phyloP scores from a whole-genome alignment of 2,888 invertebrate genomes.

The Oligia strigilis region DNA sequence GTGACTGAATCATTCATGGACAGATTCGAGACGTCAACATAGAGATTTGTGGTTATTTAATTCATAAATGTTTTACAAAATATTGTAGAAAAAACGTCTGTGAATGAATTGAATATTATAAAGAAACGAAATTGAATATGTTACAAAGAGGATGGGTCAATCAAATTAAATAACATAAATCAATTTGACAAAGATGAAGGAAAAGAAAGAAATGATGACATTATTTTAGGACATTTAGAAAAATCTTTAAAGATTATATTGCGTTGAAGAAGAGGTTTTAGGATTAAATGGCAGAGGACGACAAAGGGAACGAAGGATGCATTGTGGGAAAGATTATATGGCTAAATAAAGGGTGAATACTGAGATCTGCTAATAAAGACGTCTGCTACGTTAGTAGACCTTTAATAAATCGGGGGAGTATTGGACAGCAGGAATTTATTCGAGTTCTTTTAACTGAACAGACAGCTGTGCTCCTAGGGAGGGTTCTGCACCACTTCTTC shows the following conservation, averaged over 20 bases:
- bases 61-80: conserved; percentile 53
- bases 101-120: conserved; percentile 29
- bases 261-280: background rate
- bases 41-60: conserved; percentile 59
- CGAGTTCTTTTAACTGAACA: background rate
- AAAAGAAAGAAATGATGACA: conserved; percentile 5
- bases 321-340: background rate
- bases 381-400: background rate
- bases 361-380: background rate
- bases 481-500: background rate
- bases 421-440: background rate
- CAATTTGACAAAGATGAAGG: conserved; percentile 4
- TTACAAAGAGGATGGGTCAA: conserved; percentile 45
- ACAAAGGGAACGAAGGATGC: background rate
- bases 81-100: background rate
- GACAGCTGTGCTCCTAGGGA: background rate
- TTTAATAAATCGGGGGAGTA: too few species aligned
- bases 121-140: conserved; percentile 46
- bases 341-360: background rate
- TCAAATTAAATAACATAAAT: conserved; percentile 37
- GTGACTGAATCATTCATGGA: conserved; percentile 63
- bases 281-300: background rate
- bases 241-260: background rate
- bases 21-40: conserved; percentile 55
- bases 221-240: background rate